Conservation (phyloP, 2,888 invertebrate genomes). For the Synergus umbraculus region DNA sequence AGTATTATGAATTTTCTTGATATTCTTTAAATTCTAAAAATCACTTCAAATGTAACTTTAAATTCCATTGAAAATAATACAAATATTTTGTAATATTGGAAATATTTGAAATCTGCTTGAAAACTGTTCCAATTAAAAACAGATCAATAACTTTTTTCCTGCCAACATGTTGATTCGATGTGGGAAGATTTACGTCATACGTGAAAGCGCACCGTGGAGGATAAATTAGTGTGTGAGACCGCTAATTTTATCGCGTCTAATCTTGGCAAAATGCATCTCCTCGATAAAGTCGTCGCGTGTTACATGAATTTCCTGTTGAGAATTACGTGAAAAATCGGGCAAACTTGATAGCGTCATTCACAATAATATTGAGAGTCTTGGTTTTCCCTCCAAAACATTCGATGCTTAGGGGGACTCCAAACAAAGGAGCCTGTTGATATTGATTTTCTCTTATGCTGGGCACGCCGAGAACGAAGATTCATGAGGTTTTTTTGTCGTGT, state of each 20-base stretch:
- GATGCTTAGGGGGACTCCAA: constrained; percentile 56
- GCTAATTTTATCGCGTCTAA: constrained; percentile 43
- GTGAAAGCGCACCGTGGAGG: constrained; percentile 10
- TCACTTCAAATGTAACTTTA: no score
- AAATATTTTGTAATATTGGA: no score
- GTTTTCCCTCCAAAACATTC: constrained; percentile 68
- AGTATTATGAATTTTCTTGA: neutral
- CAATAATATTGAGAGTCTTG: constrained; percentile 44
- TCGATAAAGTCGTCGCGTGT: constrained; percentile 26
- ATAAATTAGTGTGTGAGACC: constrained; percentile 44
- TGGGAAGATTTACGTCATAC: constrained; percentile 17
- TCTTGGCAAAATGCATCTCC: constrained; percentile 39
- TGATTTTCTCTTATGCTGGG: constrained; percentile 70
- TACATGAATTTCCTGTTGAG: neutral
- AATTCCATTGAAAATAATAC: no score
- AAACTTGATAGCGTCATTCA: constrained; percentile 47
- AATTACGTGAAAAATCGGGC: constrained; percentile 41
- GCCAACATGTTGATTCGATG: neutral
- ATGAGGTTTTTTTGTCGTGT: constrained; percentile 50
- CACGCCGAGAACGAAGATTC: constrained; percentile 66
- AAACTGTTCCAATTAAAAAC: neutral
- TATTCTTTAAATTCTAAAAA: no score
- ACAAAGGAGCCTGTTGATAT: constrained; percentile 72
- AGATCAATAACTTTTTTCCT: neutral
- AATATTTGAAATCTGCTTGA: neutral